Percentiles rank a stretch among this genome's conserved stretches.
These are phyloP conservation scores for Parus major DNA, from an alignment of 2,113 vertebrate species.

Conservation along the genomic window DNA sequence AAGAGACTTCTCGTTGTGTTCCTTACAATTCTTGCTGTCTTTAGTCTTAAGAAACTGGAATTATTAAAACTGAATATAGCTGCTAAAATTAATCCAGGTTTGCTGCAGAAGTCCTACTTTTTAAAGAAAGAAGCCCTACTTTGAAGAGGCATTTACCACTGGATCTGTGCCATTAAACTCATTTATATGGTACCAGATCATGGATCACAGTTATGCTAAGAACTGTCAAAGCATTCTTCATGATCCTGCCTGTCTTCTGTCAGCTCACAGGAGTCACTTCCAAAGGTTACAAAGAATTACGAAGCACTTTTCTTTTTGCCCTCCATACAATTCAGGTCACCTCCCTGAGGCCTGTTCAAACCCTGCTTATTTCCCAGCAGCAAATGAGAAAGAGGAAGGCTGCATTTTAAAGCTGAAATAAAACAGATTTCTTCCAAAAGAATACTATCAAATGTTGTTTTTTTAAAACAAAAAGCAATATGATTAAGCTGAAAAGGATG, in stretches of 20 bases:
- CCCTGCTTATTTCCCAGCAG: constrained; percentile 10
- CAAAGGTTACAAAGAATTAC: neutral
- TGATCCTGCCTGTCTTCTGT: neutral
- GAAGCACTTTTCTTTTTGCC: neutral
- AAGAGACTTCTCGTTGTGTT: neutral
- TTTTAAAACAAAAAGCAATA: neutral
- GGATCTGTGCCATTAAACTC: neutral
- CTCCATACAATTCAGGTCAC: constrained; percentile 30
- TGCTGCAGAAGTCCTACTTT: neutral
- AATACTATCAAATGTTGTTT: neutral
- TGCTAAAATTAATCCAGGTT: constrained; percentile 17
- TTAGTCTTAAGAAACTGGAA: neutral
- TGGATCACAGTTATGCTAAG: neutral
- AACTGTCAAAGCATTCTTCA: neutral
- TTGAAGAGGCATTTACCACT: neutral
- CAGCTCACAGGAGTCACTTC: neutral
- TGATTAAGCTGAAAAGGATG: neutral
- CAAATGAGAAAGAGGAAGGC: constrained; percentile 6
- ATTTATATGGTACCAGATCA: neutral
- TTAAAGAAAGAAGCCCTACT: neutral
- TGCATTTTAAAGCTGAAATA: neutral
- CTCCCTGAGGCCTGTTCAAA: constrained; percentile 15
- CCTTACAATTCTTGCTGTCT: neutral
- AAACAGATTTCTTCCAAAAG: neutral
- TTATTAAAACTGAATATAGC: neutral